Evolutionary conservation across 2,797 vertebrate species (phyloP).

Genomic region (Taenioides sp.): DNA sequence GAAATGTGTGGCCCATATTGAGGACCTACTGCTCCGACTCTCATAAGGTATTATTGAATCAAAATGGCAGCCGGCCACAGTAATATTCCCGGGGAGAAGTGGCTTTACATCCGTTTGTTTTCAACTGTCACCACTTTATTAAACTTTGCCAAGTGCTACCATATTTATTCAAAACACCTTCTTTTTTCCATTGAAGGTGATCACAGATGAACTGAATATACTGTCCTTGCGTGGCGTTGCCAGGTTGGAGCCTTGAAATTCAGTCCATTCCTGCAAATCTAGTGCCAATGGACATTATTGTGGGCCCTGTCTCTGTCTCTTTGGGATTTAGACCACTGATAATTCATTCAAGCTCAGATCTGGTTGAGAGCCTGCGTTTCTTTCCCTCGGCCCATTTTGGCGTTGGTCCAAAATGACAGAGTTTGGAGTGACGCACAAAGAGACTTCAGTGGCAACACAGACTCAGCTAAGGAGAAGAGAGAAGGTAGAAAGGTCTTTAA

Average conservation of each 20-base stretch:
- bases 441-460: constrained; percentile 38
- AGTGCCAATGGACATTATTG: constrained; percentile 74
- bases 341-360: constrained; percentile 72
- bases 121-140: constrained; percentile 11
- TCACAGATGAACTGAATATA: constrained; percentile 55
- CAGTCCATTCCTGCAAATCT: constrained; percentile 61
- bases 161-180: constrained; percentile 25
- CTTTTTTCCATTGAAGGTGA: constrained; percentile 49
- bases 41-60: constrained; percentile 12
- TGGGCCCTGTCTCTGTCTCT: constrained; percentile 68
- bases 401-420: constrained; percentile 47
- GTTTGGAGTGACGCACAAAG: constrained; percentile 36
- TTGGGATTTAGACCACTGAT: constrained; percentile 75
- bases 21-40: not conserved
- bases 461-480: constrained; percentile 38
- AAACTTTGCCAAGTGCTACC: not conserved
- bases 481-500: constrained; percentile 20
- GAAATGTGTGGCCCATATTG: not conserved
- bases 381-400: constrained; percentile 51
- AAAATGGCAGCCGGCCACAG: constrained; percentile 3
- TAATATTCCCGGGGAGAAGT: constrained; percentile 4
- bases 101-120: constrained; percentile 3
- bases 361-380: constrained; percentile 39
- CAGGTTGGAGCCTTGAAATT: constrained; percentile 64
- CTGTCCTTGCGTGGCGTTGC: constrained; percentile 57